phyloP scores from a whole-genome alignment of 2,797 vertebrate genomes.

The Numenius phaeopus region DNA sequence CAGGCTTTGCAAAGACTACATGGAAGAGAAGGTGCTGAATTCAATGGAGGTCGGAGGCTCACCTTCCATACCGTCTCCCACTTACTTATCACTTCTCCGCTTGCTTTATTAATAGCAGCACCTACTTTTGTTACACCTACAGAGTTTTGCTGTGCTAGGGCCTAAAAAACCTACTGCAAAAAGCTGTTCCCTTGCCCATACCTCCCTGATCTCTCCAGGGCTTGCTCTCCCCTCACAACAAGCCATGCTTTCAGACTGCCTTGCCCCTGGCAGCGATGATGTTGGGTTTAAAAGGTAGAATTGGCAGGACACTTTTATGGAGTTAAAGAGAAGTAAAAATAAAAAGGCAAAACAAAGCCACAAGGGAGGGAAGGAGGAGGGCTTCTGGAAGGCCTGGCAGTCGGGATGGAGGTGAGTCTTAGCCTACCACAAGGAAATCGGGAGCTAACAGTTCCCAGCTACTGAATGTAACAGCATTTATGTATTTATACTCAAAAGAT shows the following conservation, averaged over 20 bases:
- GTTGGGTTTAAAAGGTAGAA: not conserved
- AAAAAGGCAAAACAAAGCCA: not conserved
- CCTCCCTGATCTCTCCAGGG: not conserved
- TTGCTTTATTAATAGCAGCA: constrained; percentile 7
- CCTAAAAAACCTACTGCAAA: not conserved
- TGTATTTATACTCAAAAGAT: not conserved
- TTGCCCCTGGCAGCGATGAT: not conserved
- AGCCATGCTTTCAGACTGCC: not conserved
- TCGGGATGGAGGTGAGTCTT: not conserved
- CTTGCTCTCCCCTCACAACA: not conserved
- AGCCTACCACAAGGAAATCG: not conserved
- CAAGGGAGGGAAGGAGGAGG: not conserved
- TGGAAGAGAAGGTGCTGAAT: not conserved
- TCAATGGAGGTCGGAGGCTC: not conserved
- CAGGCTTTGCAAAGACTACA: not conserved
- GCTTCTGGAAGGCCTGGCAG: not conserved
- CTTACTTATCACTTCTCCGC: not conserved
- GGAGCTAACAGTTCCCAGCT: too few species aligned
- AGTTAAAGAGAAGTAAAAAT: not conserved
- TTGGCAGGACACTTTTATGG: not conserved
- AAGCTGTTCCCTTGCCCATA: not conserved
- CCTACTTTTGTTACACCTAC: not conserved
- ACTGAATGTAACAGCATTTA: too few species aligned
- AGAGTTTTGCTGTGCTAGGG: not conserved
- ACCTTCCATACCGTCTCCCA: not conserved